Conservation (phyloP, 2,113 vertebrate species). For the Brevimyrus niger region DNA sequence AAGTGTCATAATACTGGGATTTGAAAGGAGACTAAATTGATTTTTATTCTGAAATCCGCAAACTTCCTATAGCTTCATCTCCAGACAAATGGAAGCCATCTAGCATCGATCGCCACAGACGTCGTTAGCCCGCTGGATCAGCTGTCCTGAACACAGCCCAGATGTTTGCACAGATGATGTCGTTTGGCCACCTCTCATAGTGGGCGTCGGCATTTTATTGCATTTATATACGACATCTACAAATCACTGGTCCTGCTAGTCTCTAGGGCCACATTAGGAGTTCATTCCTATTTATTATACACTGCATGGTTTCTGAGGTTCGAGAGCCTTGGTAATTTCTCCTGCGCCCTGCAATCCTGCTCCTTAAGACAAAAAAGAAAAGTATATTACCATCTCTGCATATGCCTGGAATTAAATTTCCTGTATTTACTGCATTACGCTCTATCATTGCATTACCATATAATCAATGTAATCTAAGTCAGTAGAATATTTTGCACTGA, state of each 20-base stretch:
- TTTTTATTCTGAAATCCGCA: not conserved
- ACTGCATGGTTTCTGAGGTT: not conserved
- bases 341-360: not conserved
- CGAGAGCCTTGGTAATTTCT: not conserved
- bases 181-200: constrained; percentile 2
- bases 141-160: constrained; percentile 3
- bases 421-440: not conserved
- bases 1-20: not conserved
- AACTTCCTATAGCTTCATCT: not conserved
- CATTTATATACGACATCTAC: not conserved
- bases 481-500: not conserved
- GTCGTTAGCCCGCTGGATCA: not conserved
- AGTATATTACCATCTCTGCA: not conserved
- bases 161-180: constrained; percentile 13
- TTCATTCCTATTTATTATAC: constrained; percentile 12
- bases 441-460: not conserved
- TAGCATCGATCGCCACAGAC: not conserved
- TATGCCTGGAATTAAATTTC: not conserved
- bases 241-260: constrained; percentile 4
- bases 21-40: not conserved
- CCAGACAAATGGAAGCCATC: constrained; percentile 1
- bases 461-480: not conserved
- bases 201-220: not conserved
- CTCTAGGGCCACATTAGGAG: constrained; percentile 12
- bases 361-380: constrained; percentile 10